Conservation (phyloP, 2,888 invertebrate species). For the Pollenia angustigena region DNA sequence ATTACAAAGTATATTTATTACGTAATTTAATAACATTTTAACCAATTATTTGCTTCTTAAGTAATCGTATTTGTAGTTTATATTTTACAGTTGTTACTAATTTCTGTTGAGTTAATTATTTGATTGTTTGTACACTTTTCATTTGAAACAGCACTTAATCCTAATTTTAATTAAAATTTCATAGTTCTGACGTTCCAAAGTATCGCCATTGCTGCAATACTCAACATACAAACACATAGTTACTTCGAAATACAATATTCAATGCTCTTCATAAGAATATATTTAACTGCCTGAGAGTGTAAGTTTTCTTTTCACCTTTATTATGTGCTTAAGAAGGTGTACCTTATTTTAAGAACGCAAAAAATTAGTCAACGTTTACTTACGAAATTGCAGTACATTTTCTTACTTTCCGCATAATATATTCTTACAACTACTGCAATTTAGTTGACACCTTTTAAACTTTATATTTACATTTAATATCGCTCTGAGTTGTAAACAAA, state of each 20-base stretch:
- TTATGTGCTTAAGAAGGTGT: constrained; percentile 21
- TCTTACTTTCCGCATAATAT: constrained; percentile 80
- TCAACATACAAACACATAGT: neutral
- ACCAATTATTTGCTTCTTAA: too few species aligned
- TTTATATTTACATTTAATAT: constrained; percentile 37
- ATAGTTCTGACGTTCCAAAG: neutral
- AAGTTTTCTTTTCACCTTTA: constrained; percentile 6
- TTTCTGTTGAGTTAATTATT: too few species aligned
- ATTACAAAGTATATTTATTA: too few species aligned
- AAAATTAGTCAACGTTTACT: constrained; percentile 52
- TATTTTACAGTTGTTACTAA: too few species aligned
- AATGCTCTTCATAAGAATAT: constrained; percentile 46
- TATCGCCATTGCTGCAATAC: neutral
- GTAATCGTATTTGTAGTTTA: too few species aligned
- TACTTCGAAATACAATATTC: constrained; percentile 9
- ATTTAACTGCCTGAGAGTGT: constrained; percentile 42
- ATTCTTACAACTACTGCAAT: constrained; percentile 81
- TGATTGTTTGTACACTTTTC: too few species aligned
- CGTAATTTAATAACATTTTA: too few species aligned
- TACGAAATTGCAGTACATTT: constrained; percentile 54
- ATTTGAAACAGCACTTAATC: too few species aligned
- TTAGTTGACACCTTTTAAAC: constrained; percentile 77
- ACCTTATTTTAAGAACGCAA: constrained; percentile 16
- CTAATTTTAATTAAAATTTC: too few species aligned
- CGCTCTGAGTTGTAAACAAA: neutral